These are phyloP conservation scores for Gavia stellata DNA, from an alignment of 2,113 vertebrate genomes.

Conservation along the genomic window DNA sequence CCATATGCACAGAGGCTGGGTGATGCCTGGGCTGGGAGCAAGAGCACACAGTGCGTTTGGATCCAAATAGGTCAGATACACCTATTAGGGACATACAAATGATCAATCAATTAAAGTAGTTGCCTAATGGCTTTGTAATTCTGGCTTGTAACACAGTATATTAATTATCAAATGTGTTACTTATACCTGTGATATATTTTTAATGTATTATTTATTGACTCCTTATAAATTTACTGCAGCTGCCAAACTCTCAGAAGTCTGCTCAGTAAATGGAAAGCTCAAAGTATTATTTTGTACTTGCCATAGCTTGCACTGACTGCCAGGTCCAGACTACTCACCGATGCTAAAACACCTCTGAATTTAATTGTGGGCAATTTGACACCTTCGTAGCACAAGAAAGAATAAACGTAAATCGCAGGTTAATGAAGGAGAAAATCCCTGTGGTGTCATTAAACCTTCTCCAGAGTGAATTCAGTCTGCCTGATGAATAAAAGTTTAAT, in stretches of 20 bases:
- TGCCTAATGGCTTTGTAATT: background rate
- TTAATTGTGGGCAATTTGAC: background rate
- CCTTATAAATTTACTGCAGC: background rate
- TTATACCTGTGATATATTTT: background rate
- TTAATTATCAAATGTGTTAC: background rate
- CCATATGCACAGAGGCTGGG: background rate
- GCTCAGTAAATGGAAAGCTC: background rate
- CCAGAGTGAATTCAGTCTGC: background rate
- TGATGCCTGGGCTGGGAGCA: background rate
- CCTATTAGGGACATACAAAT: background rate
- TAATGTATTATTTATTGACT: background rate
- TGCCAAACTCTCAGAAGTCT: background rate
- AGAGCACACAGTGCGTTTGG: background rate
- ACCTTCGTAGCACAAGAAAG: background rate
- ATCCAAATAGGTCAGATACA: background rate
- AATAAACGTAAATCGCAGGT: background rate
- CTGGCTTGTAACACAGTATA: background rate
- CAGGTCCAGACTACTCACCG: background rate
- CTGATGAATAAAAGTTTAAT: conserved; percentile 44
- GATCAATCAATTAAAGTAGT: background rate
- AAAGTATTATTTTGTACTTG: background rate
- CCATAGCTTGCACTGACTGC: background rate
- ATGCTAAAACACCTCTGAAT: background rate
- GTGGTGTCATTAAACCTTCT: conserved; percentile 12
- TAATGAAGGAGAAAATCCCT: conserved; percentile 37